These are phyloP conservation scores for Penaeus chinensis DNA, from an alignment of 1,140 invertebrate species.

Conservation along the genomic window DNA sequence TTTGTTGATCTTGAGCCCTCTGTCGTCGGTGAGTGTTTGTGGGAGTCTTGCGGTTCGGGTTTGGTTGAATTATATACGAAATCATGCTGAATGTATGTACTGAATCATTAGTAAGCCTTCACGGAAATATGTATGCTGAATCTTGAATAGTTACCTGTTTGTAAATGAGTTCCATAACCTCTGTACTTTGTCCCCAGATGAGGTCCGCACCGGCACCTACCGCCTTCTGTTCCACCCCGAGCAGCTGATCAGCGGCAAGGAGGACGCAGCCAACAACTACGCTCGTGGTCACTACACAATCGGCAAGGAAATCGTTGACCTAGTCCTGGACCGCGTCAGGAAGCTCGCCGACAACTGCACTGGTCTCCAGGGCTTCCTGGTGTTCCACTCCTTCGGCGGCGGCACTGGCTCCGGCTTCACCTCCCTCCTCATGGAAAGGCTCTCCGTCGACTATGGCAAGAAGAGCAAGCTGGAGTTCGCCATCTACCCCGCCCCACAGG, in stretches of 20 bases:
- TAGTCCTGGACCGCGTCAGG: slow-evolving; percentile 60
- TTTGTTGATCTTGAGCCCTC: too few species aligned
- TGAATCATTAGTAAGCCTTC: too few species aligned
- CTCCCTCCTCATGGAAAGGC: slow-evolving; percentile 32
- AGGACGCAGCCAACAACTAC: not conserved
- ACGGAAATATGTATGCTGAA: too few species aligned
- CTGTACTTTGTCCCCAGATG: slow-evolving; percentile 63
- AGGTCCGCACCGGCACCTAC: slow-evolving; percentile 71
- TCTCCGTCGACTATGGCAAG: slow-evolving; percentile 66
- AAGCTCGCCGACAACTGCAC: slow-evolving; percentile 35
- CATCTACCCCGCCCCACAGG: too few species aligned
- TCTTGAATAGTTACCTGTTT: too few species aligned
- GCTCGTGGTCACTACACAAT: slow-evolving; percentile 72
- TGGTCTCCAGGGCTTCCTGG: slow-evolving; percentile 86
- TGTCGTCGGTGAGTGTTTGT: too few species aligned
- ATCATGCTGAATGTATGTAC: too few species aligned
- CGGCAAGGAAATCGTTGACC: slow-evolving; percentile 70
- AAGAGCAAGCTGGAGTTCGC: too few species aligned
- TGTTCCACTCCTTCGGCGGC: slow-evolving; percentile 74
- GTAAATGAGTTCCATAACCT: too few species aligned
- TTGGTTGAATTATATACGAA: too few species aligned
- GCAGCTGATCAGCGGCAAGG: slow-evolving; percentile 53
- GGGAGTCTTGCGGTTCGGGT: too few species aligned
- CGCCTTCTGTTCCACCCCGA: slow-evolving; percentile 67
- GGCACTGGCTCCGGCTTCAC: slow-evolving; percentile 35